Evolutionary conservation across 2,888 invertebrate genomes (phyloP).

Genomic region (Synanthedon myopaeformis): DNA sequence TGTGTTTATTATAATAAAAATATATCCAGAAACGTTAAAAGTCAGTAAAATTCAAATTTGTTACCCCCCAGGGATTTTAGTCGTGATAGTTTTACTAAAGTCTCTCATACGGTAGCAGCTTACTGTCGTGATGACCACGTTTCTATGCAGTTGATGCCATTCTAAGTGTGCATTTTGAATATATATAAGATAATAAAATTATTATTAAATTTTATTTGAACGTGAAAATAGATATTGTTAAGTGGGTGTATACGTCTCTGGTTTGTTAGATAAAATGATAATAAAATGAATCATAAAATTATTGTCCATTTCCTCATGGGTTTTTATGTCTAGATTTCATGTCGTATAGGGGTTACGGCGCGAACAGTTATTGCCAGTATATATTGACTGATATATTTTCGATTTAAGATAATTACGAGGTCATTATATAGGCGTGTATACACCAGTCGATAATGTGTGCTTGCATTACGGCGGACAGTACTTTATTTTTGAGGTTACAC

Average conservation of each 20-base stretch:
- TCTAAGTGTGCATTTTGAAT: constrained; percentile 49
- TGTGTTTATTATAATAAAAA: no score
- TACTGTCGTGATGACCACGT: constrained; percentile 35
- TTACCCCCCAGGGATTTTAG: constrained; percentile 34
- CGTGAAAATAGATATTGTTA: background rate
- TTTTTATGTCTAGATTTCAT: no score
- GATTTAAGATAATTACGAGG: background rate
- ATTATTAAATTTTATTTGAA: constrained; percentile 24
- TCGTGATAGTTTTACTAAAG: constrained; percentile 48
- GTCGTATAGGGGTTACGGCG: no score
- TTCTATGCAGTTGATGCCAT: constrained; percentile 42
- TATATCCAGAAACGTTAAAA: background rate
- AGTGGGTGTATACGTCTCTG: background rate
- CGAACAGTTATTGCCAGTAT: background rate
- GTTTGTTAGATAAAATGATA: background rate
- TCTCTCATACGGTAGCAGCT: constrained; percentile 45
- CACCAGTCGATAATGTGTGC: background rate
- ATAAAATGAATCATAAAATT: background rate
- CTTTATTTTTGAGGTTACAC: background rate
- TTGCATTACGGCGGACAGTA: background rate
- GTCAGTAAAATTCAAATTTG: constrained; percentile 7
- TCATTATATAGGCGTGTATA: background rate
- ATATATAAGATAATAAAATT: constrained; percentile 24
- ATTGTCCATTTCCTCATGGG: background rate
- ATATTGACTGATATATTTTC: background rate